Conservation (phyloP, 2,113 vertebrate species). For the Phyllopteryx taeniolatus region DNA sequence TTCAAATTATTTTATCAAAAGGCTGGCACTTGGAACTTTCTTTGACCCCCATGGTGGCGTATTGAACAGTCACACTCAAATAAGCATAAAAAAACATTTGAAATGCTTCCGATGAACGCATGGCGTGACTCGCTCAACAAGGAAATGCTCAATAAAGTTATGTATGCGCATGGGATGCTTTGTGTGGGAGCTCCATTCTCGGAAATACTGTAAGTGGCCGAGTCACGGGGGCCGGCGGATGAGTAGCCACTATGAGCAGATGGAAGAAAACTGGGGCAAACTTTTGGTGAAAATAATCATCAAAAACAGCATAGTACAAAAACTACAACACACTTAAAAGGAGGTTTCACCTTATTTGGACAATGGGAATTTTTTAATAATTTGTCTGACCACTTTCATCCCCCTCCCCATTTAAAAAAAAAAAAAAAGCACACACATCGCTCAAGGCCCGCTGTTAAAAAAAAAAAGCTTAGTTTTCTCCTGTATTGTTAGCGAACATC, state of each 20-base stretch:
- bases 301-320: background rate
- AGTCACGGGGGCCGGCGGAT: background rate
- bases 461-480: too few relatives aligned
- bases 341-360: background rate
- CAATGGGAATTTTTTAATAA: background rate
- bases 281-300: background rate
- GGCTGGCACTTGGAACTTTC: background rate
- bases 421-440: background rate
- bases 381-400: constrained; percentile 38
- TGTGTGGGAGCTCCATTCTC: background rate
- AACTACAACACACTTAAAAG: background rate
- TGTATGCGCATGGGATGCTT: background rate
- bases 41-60: background rate
- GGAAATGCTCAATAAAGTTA: background rate
- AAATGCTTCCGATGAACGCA: background rate
- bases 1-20: background rate
- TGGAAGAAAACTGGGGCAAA: background rate
- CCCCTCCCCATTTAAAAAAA: constrained; percentile 16
- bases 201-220: background rate
- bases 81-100: too few relatives aligned
- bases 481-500: constrained; percentile 37
- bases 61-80: background rate
- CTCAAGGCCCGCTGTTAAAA: constrained; percentile 8
- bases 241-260: too few relatives aligned
- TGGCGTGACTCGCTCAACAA: background rate